Evolutionary conservation across 2,797 vertebrate genomes (phyloP).

Genomic region (Gila robusta): DNA sequence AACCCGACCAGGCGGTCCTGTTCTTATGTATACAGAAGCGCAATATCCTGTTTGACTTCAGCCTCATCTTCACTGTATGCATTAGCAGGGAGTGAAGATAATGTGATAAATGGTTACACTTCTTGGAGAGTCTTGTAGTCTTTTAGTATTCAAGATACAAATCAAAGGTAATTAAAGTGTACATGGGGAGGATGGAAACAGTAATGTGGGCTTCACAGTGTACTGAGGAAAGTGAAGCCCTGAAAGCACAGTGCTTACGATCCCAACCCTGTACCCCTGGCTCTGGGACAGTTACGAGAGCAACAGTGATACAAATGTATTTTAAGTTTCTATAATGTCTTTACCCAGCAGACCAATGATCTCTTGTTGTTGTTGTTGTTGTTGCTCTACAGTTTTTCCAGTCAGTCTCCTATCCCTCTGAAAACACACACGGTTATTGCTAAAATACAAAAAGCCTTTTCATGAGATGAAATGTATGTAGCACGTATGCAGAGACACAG

Average conservation of each 20-base stretch:
- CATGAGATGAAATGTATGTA: background rate
- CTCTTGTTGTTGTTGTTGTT: background rate
- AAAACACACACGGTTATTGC: background rate
- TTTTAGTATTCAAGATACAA: background rate
- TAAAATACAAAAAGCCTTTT: background rate
- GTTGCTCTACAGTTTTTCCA: background rate
- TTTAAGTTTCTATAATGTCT: background rate
- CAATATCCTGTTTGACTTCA: constrained; percentile 58
- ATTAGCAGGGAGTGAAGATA: constrained; percentile 23
- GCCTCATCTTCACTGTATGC: constrained; percentile 38
- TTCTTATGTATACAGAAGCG: constrained; percentile 38
- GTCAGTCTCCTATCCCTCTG: background rate
- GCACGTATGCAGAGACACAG: background rate
- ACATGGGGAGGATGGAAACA: background rate
- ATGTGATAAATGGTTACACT: background rate
- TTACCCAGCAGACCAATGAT: background rate
- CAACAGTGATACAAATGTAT: background rate
- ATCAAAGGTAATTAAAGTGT: background rate
- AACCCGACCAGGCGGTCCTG: constrained; percentile 46
- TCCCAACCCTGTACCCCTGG: background rate
- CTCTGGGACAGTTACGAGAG: background rate
- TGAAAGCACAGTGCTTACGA: background rate
- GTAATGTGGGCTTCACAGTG: constrained; percentile 4
- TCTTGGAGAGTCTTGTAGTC: background rate
- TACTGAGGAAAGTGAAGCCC: constrained; percentile 1